Base-by-base conservation (phyloP, 2,888 invertebrate genomes). In the Metacarcinus magister region DNA sequence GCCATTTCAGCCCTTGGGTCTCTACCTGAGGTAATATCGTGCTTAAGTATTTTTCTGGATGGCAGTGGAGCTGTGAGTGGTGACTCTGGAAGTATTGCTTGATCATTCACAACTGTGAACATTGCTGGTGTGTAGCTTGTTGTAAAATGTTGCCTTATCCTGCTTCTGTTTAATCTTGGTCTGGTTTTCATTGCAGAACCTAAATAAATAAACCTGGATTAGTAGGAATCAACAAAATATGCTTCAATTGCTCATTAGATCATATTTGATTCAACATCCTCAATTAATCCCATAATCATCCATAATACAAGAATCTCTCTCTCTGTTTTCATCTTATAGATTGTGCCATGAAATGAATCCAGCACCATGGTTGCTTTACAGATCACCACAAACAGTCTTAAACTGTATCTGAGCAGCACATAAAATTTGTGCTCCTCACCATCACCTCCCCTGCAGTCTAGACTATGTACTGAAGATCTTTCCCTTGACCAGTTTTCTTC, bases 61-160 rank as follows among this genome's bases (percentile, higher is more conserved):
- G 48, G 90, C 8, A 48, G 94, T 39, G 43, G 67, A 13, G 92
- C 60, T 39, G 82, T 13, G 16, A 94, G 93, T 46, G 67, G 92
- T 67, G 95, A 92, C 43, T 87, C 87, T n/a, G 54, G 44, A 46
- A 43, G 95, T 23, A 87, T 28, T n/a, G 89, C 95, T 48, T 60
- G 94, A 28, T 96, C 95, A 89, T 96, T 96, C 32, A 95, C 93
- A 89, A 96, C 94, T 39, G 96, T 96, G 54, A 96, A 96, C 28
- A 92, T 96, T 23, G 92, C 28, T 75, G 95, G 46, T 23, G 95
- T 39, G 54, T 89, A 96, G n/a, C 67, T 89, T 32, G 43, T 16
- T 43, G 32, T 32, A n/a, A 54, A 23, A 46, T 60, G 32, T 48
- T 96, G 87, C 46, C 89, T 93, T 44, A 87, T 44, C 67, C 67